phyloP scores from a whole-genome alignment of 2,797 vertebrate species.

The Mico argentatus region DNA sequence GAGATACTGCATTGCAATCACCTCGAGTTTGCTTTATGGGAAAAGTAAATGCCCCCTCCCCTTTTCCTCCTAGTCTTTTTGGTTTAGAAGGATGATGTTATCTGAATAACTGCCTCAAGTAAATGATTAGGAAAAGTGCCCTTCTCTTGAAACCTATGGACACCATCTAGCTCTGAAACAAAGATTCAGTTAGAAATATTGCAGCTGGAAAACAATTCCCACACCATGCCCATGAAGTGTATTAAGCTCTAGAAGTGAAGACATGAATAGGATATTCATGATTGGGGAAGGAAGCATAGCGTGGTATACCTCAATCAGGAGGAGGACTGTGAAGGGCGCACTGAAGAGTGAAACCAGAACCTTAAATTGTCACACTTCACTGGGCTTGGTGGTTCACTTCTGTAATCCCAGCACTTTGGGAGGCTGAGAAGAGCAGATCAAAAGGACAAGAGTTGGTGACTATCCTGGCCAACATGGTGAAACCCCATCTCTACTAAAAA shows the following conservation, averaged over 20 bases:
- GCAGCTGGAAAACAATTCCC: background rate
- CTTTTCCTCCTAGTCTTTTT: background rate
- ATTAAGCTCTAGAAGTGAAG: background rate
- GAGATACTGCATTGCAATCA: background rate
- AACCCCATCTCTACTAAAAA: no score
- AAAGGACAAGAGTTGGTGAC: no score
- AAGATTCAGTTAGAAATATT: background rate
- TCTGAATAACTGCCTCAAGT: background rate
- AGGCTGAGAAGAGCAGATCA: no score
- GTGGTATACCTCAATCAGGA: fast-evolving
- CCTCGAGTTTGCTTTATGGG: background rate
- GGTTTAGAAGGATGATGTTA: background rate
- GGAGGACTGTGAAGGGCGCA: background rate
- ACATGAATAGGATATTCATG: no score
- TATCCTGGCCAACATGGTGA: no score
- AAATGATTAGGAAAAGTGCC: background rate
- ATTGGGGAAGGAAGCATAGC: background rate
- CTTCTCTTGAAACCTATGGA: background rate
- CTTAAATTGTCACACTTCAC: no score
- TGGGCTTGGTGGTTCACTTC: no score
- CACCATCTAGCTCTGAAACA: background rate
- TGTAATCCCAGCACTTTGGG: no score
- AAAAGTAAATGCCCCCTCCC: background rate
- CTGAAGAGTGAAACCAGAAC: background rate
- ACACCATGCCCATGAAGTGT: background rate